Evolutionary conservation across 2,797 vertebrate species (phyloP), one percentile per base, ranked within the genome.

Genomic region (Podarcis lilfordi): DNA sequence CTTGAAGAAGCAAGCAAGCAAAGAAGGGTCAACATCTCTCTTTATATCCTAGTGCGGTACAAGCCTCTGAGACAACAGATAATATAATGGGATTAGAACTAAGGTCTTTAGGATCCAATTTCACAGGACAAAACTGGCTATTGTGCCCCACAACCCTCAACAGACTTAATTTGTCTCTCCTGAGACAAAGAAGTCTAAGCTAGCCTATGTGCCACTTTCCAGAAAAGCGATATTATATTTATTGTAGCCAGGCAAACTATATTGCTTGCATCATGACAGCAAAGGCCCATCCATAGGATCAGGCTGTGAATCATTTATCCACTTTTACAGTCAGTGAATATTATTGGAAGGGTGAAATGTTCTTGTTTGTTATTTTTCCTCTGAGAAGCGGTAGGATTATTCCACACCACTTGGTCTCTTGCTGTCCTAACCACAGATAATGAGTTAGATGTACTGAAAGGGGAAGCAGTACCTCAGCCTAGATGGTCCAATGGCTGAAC

Each of bases 401-500:
- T 90, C 92, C 93, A 91, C 72, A 17, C 90, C 88, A 76, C 90
- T 95, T 93, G 80, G 88, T 91, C 92, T 91, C 82, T 89, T 92
- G 71, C 94, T 94, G 88, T 90, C 68, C 45, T 86, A 87, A 88
- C 85, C 92, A 80, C 82, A 89, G 89, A 94, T 94, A 95, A 96
- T 91, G 82, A 96, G 88, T 85, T 55, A 93, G 91, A 87, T 93
- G 89, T 90, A 87, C 88, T 94, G 88, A 84, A 91, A 91, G 1
- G 84, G 25, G 93, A 90, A 94, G 78, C 88, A 88, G 91, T 92
- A 92, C 88, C 91, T 82, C 92, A 91, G 89, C 86, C 76, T 91
- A 91, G 84, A 90, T 93, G 69, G 71, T 64, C 92, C 79, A 89
- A 93, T 91, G 92, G 91, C 79, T 82, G 86, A 91, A 90, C 61